Base-by-base conservation (phyloP, 2,888 invertebrate species). In the Plebejus melissa region DNA sequence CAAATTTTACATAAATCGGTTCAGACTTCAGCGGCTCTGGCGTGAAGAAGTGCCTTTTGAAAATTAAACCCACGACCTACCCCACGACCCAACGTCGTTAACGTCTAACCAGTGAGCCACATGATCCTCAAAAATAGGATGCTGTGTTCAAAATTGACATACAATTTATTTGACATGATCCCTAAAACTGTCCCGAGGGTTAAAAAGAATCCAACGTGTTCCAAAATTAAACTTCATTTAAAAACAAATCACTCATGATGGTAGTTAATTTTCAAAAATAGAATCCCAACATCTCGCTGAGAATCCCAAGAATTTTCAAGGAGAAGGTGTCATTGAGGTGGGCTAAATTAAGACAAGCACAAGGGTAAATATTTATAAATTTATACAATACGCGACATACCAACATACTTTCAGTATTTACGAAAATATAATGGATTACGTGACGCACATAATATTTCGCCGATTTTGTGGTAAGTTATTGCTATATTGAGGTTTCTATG, bases 331-430 rank as follows among this genome's bases (percentile, higher is more conserved):
- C 91, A 92, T 91, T 92, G 92, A 88, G 87, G 81, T 82, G 78
- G 80, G 86, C 87, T 87, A 87, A 88, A 88, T 88, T 81, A 81
- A 82, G 83, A 83, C 79, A 80, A 79, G 77, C 81, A 4, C 41
- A 86, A 88, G 88, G 88, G 88, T 86, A 85, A 87, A 85, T 91
- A 91, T 91, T 90, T 90, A 90, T 91, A 22, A 22, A 22, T 22
- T 22, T 22, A 90, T 85, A 85, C 82, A 72, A 76, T 79, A 78
- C 80, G 79, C 77, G 76, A 77, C 76, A 77, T 79, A 78, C 78
- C 77, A 54, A 72, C 32, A 54, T 75, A 77, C 78, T 79, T 80
- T 80, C 78, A 79, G 81, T 80, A 81, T 70, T 74, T 41, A 70
- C 54, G 32, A 32, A 70, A 57, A 75, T 58, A 38, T 38, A 69